Evolutionary conservation across 2,888 invertebrate species (phyloP), one percentile per base, ranked within the genome.

Genomic region (Yponomeuta plumbellus): DNA sequence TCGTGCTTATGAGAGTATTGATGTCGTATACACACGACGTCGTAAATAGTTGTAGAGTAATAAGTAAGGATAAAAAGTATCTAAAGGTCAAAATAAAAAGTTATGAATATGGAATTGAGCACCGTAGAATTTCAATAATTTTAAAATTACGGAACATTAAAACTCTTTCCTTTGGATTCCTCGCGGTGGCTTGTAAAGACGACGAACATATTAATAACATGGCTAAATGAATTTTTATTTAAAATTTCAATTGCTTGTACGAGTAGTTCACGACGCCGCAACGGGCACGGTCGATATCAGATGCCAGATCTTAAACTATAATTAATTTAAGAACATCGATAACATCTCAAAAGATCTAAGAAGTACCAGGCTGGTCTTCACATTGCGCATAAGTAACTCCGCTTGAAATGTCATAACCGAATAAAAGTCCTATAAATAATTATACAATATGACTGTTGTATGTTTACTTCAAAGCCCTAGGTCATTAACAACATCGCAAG

Each of bases 261-360:
- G 23, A 65, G 56, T 57, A 26, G 65, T 57, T 11, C 44, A 52
- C 20, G 62, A 62, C 62, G 3, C 3, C 22, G 63, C 63, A 44
- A 44, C 61, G 23, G 26, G 26, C 59, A 59, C 22, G 65, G 64
- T 61, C 34, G 58, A 61, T 66, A 66, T 63, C 62, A 23, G 61
- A 65, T 59, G 52, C 66, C 64, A 67, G 68, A 71, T 71, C 62
- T 67, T 61, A 65, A 71, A 70, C 70, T 68, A 63, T 66, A 69
- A 72, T 72, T 72, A 71, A 72, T 72, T 71, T 70, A 68, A 71
- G 68, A 58, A 65, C 66, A 39, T 20, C 65, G 72, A 72, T 71
- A 72, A 52, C 63, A 72, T 72, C 72, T 67, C 67, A 66, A 64
- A 66, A 62, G 68, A 62, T 66, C 44, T 34, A 52, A 61, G 61